phyloP scores from a whole-genome alignment of 2,888 invertebrate genomes.

The Isoperla grammatica region DNA sequence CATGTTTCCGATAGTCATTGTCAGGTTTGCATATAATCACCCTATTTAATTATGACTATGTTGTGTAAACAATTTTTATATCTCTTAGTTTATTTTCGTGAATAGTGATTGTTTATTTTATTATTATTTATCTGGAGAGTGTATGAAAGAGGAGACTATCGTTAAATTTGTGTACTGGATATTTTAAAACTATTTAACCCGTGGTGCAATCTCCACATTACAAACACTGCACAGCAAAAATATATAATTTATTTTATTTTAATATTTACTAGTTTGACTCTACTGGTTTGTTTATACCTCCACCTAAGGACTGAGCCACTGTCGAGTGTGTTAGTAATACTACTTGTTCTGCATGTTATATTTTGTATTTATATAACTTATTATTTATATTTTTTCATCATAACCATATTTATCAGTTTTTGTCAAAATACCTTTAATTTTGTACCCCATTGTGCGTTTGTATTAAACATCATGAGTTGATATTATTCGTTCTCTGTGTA shows the following conservation, averaged over 20 bases:
- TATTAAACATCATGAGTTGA: neutral
- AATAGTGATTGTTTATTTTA: constrained; percentile 17
- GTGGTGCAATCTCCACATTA: constrained; percentile 2
- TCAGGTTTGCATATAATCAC: constrained; percentile 19
- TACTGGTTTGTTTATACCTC: neutral
- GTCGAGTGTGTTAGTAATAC: neutral
- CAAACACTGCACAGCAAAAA: constrained; percentile 9
- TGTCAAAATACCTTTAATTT: neutral
- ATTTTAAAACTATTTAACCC: constrained; percentile 1
- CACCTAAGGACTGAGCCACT: too few relatives aligned
- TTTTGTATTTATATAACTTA: constrained; percentile 30
- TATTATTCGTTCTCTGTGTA: too few relatives aligned
- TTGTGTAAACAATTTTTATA: too few relatives aligned
- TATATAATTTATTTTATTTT: constrained; percentile 19
- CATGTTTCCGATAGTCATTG: constrained; percentile 18
- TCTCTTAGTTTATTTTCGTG: too few relatives aligned
- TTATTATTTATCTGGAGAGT: constrained; percentile 15
- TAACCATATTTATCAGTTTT: constrained; percentile 27
- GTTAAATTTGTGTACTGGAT: neutral
- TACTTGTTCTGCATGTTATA: constrained; percentile 21
- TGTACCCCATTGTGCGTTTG: neutral
- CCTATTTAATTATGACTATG: neutral
- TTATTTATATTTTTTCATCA: constrained; percentile 26
- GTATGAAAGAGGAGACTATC: neutral
- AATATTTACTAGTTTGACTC: constrained; percentile 21